These are phyloP conservation scores for Amblyteles armatorius DNA, from an alignment of 2,888 invertebrate species.

Conservation along the genomic window DNA sequence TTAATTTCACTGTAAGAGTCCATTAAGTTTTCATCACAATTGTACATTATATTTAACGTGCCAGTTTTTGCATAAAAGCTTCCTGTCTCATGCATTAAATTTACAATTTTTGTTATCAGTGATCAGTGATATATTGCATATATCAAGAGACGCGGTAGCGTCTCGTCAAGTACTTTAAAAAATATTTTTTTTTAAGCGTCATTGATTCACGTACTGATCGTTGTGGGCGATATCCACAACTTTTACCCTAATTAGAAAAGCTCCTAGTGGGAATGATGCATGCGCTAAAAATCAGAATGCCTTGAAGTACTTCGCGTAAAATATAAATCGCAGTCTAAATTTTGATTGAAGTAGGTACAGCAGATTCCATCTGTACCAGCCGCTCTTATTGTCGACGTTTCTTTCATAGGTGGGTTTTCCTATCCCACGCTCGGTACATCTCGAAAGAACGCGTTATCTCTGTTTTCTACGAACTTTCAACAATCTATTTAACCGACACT, in stretches of 20 bases:
- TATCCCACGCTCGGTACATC: neutral
- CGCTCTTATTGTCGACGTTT: neutral
- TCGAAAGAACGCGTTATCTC: neutral
- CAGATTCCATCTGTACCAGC: neutral
- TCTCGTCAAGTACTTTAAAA: too few species aligned
- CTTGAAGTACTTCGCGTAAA: neutral
- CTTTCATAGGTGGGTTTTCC: neutral
- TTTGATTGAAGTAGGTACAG: neutral
- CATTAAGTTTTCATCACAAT: too few species aligned
- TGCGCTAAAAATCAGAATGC: neutral
- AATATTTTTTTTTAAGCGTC: too few species aligned
- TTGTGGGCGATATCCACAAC: too few species aligned
- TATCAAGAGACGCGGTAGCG: too few species aligned
- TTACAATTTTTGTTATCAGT: too few species aligned
- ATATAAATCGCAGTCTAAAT: neutral
- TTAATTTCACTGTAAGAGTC: too few species aligned
- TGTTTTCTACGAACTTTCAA: neutral
- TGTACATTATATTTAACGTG: too few species aligned
- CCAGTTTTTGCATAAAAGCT: too few species aligned
- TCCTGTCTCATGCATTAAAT: too few species aligned
- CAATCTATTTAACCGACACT: neutral
- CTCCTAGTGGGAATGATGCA: neutral
- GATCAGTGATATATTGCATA: too few species aligned
- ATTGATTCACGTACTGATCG: neutral
- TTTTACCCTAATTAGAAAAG: too few species aligned